Conservation (phyloP, 2,888 invertebrate species). For the Hypercompe scribonia region DNA sequence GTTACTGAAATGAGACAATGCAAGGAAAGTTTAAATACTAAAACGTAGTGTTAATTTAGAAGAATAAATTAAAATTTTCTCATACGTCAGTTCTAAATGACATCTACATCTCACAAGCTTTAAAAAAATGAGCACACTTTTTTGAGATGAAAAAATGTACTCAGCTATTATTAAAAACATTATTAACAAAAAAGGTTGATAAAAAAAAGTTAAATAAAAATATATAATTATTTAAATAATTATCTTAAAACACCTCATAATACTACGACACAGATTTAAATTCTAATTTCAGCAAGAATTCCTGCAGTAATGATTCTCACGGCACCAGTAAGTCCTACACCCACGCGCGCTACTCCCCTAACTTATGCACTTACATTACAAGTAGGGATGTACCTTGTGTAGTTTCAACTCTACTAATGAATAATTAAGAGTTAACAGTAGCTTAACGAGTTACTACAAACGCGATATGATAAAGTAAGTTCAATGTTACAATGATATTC, state of each 20-base stretch:
- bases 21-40: too few species aligned
- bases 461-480: not conserved
- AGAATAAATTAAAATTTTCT: too few species aligned
- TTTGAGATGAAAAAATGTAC: too few species aligned
- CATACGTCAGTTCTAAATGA: too few species aligned
- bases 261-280: not conserved
- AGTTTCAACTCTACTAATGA: not conserved
- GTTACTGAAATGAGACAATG: not conserved
- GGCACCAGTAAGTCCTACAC: not conserved
- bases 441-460: not conserved
- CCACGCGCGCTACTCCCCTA: not conserved
- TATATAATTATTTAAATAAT: not conserved
- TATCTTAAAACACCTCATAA: not conserved
- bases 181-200: too few species aligned
- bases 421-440: not conserved
- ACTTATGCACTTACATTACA: slow-evolving; percentile 9
- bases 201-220: too few species aligned
- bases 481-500: not conserved
- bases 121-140: too few species aligned
- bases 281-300: not conserved
- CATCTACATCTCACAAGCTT: too few species aligned
- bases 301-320: not conserved
- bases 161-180: too few species aligned
- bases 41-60: too few species aligned
- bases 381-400: not conserved